Evolutionary conservation across 2,113 vertebrate species (phyloP).

Genomic region (Myanophis thanlyinensis): DNA sequence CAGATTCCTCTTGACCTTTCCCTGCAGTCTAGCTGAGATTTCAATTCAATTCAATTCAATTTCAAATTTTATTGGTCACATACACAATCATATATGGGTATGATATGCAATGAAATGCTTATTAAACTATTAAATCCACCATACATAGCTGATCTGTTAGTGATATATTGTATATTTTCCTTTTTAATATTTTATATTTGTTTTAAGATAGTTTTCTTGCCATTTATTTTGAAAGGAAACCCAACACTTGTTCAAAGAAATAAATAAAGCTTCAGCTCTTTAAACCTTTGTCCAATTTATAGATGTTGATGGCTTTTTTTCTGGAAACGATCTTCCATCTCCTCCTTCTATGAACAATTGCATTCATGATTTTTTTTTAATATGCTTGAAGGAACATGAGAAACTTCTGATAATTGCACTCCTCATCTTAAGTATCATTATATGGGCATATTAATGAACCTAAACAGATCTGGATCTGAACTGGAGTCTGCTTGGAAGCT

Average conservation of each 20-base stretch:
- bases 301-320: not conserved
- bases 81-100: too few relatives aligned
- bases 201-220: not conserved
- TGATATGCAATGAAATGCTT: too few relatives aligned
- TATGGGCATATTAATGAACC: not conserved
- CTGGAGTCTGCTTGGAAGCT: not conserved
- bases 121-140: too few relatives aligned
- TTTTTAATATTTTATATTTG: not conserved
- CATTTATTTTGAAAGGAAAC: not conserved
- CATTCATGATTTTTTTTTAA: not conserved
- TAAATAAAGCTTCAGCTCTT: not conserved
- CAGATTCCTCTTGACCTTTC: not conserved
- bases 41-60: too few relatives aligned
- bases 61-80: too few relatives aligned
- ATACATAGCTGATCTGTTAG: not conserved
- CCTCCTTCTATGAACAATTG: not conserved
- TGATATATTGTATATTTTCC: not conserved
- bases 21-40: not conserved
- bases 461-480: not conserved
- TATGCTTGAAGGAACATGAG: not conserved
- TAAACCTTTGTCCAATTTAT: not conserved
- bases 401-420: not conserved
- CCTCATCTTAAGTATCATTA: not conserved
- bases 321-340: not conserved
- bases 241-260: not conserved